Evolutionary conservation across 2,888 invertebrate genomes (phyloP).

Genomic region (Eupithecia inturbata): DNA sequence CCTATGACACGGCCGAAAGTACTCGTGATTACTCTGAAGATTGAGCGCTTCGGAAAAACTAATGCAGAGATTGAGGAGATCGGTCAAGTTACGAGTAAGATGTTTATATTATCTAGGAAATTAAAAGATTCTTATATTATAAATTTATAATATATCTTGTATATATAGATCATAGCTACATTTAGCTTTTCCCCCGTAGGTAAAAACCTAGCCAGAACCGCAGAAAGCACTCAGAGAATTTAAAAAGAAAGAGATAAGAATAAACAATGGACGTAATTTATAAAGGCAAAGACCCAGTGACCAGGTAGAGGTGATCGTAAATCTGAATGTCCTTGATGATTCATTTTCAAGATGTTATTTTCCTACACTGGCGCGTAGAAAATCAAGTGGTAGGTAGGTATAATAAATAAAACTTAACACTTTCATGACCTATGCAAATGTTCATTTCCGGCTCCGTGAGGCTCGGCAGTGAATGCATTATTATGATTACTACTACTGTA

Average conservation of each 20-base stretch:
- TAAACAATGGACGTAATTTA: slow-evolving; percentile 17
- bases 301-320: slow-evolving; percentile 30
- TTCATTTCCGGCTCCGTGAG: neutral
- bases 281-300: slow-evolving; percentile 23
- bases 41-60: neutral
- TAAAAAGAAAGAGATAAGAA: slow-evolving; percentile 18
- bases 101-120: too few relatives aligned
- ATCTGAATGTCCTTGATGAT: slow-evolving; percentile 38
- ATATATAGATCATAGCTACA: neutral
- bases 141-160: neutral
- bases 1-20: too few relatives aligned
- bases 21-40: too few relatives aligned
- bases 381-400: neutral
- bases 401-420: neutral
- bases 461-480: neutral
- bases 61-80: neutral
- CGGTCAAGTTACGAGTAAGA: too few relatives aligned
- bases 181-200: neutral
- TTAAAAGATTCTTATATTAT: too few relatives aligned
- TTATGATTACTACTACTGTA: too few relatives aligned
- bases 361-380: neutral
- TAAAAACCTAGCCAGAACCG: neutral
- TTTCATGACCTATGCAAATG: neutral
- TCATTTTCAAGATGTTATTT: slow-evolving; percentile 40
- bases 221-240: slow-evolving; percentile 5